Conservation (phyloP, 2,113 vertebrate species). For the Gopherus evgoodei region DNA sequence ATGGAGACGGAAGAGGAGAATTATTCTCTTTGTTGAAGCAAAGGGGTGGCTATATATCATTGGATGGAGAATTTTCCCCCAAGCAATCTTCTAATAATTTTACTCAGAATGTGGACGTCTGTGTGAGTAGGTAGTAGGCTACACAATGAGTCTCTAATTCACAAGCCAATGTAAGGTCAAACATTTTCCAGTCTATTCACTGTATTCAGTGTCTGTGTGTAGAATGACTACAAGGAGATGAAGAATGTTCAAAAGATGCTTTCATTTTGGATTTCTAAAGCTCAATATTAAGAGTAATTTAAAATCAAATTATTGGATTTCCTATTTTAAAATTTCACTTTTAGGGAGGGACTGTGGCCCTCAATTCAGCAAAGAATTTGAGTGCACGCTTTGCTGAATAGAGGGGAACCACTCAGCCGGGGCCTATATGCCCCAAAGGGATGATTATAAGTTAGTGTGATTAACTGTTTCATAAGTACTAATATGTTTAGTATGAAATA, state of each 20-base stretch:
- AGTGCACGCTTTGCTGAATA: background rate
- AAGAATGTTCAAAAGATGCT: background rate
- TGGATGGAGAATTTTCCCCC: constrained; percentile 70
- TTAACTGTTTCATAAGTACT: constrained; percentile 50
- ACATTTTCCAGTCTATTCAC: constrained; percentile 20
- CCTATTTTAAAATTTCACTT: background rate
- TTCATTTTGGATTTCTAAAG: constrained; percentile 7
- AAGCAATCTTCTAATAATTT: constrained; percentile 70
- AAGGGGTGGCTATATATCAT: constrained; percentile 64
- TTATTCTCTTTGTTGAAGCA: constrained; percentile 58
- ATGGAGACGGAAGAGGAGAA: constrained; percentile 58
- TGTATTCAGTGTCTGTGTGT: background rate
- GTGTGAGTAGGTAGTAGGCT: constrained; percentile 46
- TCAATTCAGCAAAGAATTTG: background rate
- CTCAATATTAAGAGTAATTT: background rate
- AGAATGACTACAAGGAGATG: background rate
- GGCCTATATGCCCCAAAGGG: background rate
- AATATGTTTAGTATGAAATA: constrained; percentile 44
- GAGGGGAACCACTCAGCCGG: background rate
- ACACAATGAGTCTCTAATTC: constrained; percentile 39
- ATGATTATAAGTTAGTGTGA: constrained; percentile 25
- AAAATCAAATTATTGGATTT: background rate
- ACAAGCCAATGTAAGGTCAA: constrained; percentile 20
- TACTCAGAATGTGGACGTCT: constrained; percentile 52
- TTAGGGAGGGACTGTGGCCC: background rate